phyloP scores from a whole-genome alignment of 1,140 invertebrate species.

The Tetragnatha versicolor region DNA sequence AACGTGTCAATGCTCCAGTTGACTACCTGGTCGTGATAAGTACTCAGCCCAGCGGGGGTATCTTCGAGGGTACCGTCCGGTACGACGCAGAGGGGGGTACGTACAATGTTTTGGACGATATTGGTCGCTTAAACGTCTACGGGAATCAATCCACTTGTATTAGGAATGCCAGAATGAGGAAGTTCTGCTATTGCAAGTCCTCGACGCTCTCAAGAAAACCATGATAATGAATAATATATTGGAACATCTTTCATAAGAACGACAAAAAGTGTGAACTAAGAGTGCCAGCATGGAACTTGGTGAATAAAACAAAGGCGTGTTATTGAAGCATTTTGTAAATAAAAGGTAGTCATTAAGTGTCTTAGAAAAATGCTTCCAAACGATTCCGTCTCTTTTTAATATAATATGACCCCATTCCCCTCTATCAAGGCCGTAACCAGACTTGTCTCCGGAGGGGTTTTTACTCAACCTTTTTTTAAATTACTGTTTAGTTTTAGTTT shows the following conservation, averaged over 20 bases:
- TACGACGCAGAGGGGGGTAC: constrained; percentile 67
- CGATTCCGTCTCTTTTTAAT: no score
- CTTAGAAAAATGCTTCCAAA: no score
- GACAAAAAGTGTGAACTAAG: not conserved
- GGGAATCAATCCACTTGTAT: constrained; percentile 80
- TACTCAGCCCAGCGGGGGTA: constrained; percentile 73
- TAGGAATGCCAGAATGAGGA: constrained; percentile 75
- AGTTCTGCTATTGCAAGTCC: constrained; percentile 67
- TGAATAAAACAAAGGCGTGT: not conserved
- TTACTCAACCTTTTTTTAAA: no score
- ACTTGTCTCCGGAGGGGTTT: no score
- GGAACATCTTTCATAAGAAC: not conserved
- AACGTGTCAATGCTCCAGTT: constrained; percentile 42
- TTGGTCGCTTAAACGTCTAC: constrained; percentile 83
- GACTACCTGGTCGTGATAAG: constrained; percentile 72
- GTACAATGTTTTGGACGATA: constrained; percentile 75
- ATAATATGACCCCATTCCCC: no score
- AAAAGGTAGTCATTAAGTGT: no score
- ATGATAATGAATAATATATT: not conserved
- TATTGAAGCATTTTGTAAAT: not conserved
- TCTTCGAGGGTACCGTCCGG: constrained; percentile 79
- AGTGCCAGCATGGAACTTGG: not conserved
- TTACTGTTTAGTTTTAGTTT: no score
- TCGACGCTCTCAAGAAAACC: constrained; percentile 1
- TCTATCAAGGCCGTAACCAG: no score